A percentile compares a stretch with the other conserved stretches of the same genome.
These are phyloP conservation scores for Ceuthmochares aereus DNA, from an alignment of 2,113 vertebrate genomes.

Conservation along the genomic window DNA sequence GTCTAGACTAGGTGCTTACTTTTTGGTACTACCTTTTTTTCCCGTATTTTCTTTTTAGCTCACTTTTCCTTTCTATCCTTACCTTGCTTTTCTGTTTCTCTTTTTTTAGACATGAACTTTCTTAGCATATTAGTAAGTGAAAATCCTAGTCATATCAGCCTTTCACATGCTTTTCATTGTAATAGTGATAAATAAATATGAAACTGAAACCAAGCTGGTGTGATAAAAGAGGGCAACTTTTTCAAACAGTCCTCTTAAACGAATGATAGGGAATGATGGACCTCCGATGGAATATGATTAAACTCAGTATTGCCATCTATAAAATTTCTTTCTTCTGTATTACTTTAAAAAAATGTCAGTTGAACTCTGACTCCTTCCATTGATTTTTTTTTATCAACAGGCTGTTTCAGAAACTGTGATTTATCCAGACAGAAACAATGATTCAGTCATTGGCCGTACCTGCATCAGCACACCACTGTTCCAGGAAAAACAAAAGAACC, in stretches of 20 bases:
- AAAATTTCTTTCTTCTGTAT: background rate
- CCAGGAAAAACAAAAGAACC: background rate
- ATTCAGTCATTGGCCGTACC: background rate
- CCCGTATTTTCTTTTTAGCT: fast-evolving
- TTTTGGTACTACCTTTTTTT: background rate
- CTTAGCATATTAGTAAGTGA: background rate
- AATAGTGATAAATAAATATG: background rate
- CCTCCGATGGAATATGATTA: background rate
- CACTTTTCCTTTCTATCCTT: background rate
- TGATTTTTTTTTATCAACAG: background rate
- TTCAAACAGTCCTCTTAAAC: background rate
- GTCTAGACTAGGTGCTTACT: background rate
- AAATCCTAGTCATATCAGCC: background rate
- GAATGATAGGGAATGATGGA: background rate
- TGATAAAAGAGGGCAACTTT: background rate
- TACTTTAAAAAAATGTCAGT: background rate
- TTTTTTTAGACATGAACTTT: background rate
- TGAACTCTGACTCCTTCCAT: background rate
- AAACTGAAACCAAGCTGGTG: background rate
- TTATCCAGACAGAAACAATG: background rate
- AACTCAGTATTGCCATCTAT: background rate
- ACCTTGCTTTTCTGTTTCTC: background rate
- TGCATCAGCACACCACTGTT: background rate
- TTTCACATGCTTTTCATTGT: background rate
- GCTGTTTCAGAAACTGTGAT: background rate